Evolutionary conservation across 1,140 invertebrate genomes (phyloP), one percentile per base, ranked within the genome.

Genomic region (Sycophaga agraensis): DNA sequence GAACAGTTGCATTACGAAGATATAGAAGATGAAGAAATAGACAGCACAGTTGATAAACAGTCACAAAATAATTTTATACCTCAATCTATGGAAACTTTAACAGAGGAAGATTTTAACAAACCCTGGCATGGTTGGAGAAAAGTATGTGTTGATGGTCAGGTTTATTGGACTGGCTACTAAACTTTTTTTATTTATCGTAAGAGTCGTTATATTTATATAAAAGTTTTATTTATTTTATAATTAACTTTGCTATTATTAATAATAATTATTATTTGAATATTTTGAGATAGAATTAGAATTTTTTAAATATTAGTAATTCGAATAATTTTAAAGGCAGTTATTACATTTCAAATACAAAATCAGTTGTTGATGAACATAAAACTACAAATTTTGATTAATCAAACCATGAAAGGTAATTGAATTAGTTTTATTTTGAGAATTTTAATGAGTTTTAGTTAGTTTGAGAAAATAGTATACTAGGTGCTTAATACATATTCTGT

Each of bases 51-150:
- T 49, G 5, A 19, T 48, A 54, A 46, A 53, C 31, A 46, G 21
- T n/a, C 17, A 17, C 21, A 19, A 6, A 48, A 1, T 16, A 31
- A 55, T 11, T 40, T 45, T 4, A 31, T 11, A n/a, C 49, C 22
- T 6, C 34, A 65, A 21, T 45, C 63, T 19, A 42, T 69, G 3
- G 53, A 65, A 40, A 65, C n/a, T 6, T 59, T 63, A 11, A 21
- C 49, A 11, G 70, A 73, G 28, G 62, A 71, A 35, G 73, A 73
- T 54, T 59, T 68, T 9, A 65, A 75, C 26, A 66, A 50, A 37
- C 72, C 72, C 12, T 76, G 74, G 75, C 74, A 76, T 61, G 79
- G 77, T 9, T 78, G 78, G 74, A 74, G 73, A 53, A 76, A 79
- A 66, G 67, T 70, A 26, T 67, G 58, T 28, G 61, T 51, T 4